A percentile compares a stretch with the other conserved stretches of the same genome.
These are phyloP conservation scores for Peromyscus eremicus DNA, from an alignment of 2,797 vertebrate species.

Conservation along the genomic window DNA sequence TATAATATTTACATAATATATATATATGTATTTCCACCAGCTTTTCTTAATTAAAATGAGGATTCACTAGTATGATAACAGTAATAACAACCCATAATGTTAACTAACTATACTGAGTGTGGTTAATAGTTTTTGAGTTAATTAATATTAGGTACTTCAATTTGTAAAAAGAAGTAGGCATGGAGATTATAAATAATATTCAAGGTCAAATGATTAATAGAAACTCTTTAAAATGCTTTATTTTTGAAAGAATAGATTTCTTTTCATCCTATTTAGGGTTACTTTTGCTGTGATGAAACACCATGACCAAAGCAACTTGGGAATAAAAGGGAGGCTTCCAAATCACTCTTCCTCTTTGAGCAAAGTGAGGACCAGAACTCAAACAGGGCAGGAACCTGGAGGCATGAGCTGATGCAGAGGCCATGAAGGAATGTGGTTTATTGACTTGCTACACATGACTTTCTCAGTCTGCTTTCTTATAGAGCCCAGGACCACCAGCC, in stretches of 20 bases:
- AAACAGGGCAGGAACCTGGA: neutral
- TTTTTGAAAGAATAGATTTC: neutral
- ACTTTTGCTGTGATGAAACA: neutral
- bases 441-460: neutral
- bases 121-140: neutral
- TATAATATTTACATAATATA: neutral
- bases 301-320: neutral
- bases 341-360: neutral
- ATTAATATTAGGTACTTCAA: neutral
- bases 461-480: neutral
- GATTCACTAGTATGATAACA: neutral
- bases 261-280: neutral
- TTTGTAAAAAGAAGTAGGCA: neutral
- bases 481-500: neutral
- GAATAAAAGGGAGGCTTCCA: too few species aligned
- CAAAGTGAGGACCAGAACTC: neutral
- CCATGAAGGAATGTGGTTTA: neutral
- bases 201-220: neutral
- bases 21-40: neutral
- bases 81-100: neutral
- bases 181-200: neutral
- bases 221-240: neutral
- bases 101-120: neutral
- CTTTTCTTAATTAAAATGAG: neutral
- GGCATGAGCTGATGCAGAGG: neutral